Evolutionary conservation across 2,888 invertebrate species (phyloP).

Genomic region (Diachrysia chrysitis): DNA sequence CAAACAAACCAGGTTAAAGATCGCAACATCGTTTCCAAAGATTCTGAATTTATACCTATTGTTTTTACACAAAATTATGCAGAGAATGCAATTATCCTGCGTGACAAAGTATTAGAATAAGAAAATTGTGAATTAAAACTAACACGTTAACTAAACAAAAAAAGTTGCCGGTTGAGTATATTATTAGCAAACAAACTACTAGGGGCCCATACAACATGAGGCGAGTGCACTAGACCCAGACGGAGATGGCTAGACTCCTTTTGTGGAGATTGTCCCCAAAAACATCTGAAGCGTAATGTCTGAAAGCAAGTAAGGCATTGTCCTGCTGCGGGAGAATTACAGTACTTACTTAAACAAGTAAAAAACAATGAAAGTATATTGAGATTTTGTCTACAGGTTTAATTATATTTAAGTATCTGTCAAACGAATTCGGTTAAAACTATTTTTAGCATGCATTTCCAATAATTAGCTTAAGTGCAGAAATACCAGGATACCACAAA

Average conservation of each 20-base stretch:
- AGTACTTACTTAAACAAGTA: background rate
- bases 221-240: conserved; percentile 2
- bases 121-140: too few relatives aligned
- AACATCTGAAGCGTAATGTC: conserved; percentile 1
- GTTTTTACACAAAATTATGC: background rate
- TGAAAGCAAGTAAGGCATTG: conserved; percentile 1
- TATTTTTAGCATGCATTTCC: conserved; percentile 1
- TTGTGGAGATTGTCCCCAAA: conserved; percentile 2
- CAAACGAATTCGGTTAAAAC: background rate
- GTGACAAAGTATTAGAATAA: too few relatives aligned
- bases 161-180: too few relatives aligned
- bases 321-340: background rate
- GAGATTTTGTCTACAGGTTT: background rate
- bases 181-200: background rate
- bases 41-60: background rate
- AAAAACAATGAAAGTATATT: background rate
- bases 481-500: conserved; percentile 29
- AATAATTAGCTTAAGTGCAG: background rate
- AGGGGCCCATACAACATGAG: conserved; percentile 1
- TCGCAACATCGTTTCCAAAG: background rate
- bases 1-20: conserved; percentile 8
- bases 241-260: conserved; percentile 4
- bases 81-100: background rate
- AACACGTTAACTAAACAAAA: too few relatives aligned
- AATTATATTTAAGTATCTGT: background rate